Conservation (phyloP, 2,113 vertebrate genomes). For the Maccullochella peelii region DNA sequence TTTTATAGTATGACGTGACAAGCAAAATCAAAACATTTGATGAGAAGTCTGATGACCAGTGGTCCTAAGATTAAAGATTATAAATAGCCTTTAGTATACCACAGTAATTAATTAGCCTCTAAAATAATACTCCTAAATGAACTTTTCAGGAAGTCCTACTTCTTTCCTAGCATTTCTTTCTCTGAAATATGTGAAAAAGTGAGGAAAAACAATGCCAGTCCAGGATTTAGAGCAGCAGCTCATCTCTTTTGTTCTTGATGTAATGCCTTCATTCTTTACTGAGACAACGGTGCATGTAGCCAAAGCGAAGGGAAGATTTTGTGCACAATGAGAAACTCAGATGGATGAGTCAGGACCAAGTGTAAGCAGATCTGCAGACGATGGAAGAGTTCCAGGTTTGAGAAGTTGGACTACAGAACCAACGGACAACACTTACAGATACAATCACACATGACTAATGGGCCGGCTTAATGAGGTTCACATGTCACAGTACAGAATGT, state of each 20-base stretch:
- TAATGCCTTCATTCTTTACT: slow-evolving; percentile 64
- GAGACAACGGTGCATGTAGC: slow-evolving; percentile 38
- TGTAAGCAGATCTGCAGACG: slow-evolving; percentile 25
- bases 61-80: background rate
- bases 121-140: background rate
- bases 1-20: background rate
- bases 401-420: slow-evolving; percentile 1
- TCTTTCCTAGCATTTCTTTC: slow-evolving; percentile 2
- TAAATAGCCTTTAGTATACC: background rate
- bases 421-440: slow-evolving; percentile 7
- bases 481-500: slow-evolving; percentile 22
- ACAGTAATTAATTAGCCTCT: background rate
- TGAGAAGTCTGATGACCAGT: background rate
- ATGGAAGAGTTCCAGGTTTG: slow-evolving; percentile 37
- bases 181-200: slow-evolving; percentile 14
- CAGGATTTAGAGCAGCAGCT: slow-evolving; percentile 51
- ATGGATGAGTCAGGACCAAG: slow-evolving; percentile 42
- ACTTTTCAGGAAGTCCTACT: background rate
- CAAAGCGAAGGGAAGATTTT: slow-evolving; percentile 45
- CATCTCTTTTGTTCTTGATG: slow-evolving; percentile 60
- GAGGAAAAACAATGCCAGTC: slow-evolving; percentile 30
- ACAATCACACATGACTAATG: slow-evolving; percentile 39
- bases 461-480: slow-evolving; percentile 19
- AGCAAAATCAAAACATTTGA: background rate
- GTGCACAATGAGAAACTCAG: slow-evolving; percentile 51